Evolutionary conservation across 2,888 invertebrate species (phyloP).

Genomic region (Stramonita haemastoma): DNA sequence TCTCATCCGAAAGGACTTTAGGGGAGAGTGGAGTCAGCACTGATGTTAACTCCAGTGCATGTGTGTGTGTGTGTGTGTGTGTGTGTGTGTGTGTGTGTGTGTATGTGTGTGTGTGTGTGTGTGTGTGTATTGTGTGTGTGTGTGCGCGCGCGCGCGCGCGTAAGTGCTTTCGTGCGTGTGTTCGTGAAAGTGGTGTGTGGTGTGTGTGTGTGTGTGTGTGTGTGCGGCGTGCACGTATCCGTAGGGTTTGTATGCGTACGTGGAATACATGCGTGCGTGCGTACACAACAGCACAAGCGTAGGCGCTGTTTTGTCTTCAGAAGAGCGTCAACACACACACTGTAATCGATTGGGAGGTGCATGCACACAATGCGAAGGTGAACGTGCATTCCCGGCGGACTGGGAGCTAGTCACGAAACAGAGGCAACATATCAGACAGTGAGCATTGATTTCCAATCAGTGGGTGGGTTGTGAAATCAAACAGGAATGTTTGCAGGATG

Average conservation of each 20-base stretch:
- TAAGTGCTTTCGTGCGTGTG: neutral
- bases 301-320: neutral
- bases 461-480: no score
- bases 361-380: no score
- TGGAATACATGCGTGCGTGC: neutral
- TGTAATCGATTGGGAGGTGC: no score
- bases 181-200: no score
- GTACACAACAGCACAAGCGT: neutral
- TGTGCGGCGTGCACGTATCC: neutral
- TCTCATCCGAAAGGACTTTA: no score
- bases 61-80: slow-evolving; percentile 31
- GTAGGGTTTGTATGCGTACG: neutral
- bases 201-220: slow-evolving; percentile 16
- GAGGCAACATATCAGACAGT: no score
- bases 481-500: neutral
- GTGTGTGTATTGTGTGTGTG: neutral
- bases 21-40: no score
- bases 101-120: neutral
- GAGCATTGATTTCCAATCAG: no score
- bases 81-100: neutral
- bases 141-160: neutral
- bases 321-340: no score
- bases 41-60: no score
- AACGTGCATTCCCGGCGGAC: no score
- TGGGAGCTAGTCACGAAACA: no score